A percentile compares a stretch with the other conserved stretches of the same genome.
phyloP scores from a whole-genome alignment of 2,797 vertebrate genomes.

The Ceryle rudis region DNA sequence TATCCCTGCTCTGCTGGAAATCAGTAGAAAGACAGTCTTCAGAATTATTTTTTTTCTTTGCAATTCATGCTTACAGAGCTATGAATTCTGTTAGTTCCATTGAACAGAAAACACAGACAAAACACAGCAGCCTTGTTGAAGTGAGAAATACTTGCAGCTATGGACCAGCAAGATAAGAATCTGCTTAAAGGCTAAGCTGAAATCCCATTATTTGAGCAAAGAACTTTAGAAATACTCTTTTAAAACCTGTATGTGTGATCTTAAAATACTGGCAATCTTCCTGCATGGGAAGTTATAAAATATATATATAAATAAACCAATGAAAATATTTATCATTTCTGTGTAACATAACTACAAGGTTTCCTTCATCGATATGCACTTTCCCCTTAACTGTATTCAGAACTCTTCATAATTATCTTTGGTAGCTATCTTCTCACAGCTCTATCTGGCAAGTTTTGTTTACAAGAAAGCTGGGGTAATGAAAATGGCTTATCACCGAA shows the following conservation, averaged over 20 bases:
- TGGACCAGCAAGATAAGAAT: not conserved
- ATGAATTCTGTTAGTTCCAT: not conserved
- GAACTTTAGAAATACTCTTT: not conserved
- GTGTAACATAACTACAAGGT: not conserved
- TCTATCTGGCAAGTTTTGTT: not conserved
- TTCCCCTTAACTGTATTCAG: not conserved
- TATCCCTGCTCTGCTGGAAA: not conserved
- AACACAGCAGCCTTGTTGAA: not conserved
- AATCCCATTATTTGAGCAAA: not conserved
- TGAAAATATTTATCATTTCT: not conserved
- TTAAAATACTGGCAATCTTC: not conserved
- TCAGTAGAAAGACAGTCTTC: not conserved
- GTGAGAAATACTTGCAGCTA: not conserved
- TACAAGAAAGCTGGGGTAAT: constrained; percentile 31
- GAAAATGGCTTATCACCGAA: constrained; percentile 54
- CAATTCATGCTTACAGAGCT: not conserved
- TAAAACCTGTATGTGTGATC: not conserved
- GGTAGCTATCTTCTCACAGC: not conserved
- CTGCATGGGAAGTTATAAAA: not conserved
- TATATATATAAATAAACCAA: not conserved
- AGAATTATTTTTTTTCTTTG: not conserved
- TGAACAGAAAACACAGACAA: not conserved
- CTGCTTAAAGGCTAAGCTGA: not conserved
- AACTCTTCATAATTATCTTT: not conserved
- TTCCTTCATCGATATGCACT: not conserved